Percentiles rank a stretch among this genome's conserved stretches.
phyloP scores from a whole-genome alignment of 2,797 vertebrate genomes.

The Melanotaenia parkinsoni region DNA sequence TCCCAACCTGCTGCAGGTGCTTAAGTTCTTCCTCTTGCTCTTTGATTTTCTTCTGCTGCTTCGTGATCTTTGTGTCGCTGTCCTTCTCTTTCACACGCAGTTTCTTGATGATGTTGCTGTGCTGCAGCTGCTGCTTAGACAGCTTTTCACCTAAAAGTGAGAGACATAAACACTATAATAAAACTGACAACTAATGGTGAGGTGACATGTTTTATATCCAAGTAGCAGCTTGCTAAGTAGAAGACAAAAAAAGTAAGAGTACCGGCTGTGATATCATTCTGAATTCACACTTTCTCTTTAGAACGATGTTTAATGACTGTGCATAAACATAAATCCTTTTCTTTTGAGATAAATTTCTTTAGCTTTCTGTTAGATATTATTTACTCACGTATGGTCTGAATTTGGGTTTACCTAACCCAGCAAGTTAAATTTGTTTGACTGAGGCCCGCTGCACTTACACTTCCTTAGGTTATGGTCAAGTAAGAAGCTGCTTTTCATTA shows the following conservation, averaged over 20 bases:
- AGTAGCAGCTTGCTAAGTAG: too few relatives aligned
- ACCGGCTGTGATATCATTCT: too few relatives aligned
- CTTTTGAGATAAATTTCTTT: neutral
- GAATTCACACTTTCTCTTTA: too few relatives aligned
- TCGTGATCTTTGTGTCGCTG: constrained; percentile 84
- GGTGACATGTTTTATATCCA: neutral
- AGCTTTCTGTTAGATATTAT: too few relatives aligned
- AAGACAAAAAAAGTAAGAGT: too few relatives aligned
- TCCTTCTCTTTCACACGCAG: constrained; percentile 96
- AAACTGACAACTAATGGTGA: neutral
- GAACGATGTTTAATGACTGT: too few relatives aligned
- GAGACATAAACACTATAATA: constrained; percentile 1
- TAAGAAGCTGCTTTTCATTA: neutral
- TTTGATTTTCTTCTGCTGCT: constrained; percentile 90
- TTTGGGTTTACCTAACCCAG: neutral
- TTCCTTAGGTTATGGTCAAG: accelerated
- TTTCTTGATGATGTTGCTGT: constrained; percentile 98
- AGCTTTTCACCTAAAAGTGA: constrained; percentile 91
- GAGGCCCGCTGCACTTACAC: neutral
- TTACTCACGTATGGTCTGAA: too few relatives aligned
- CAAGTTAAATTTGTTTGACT: neutral
- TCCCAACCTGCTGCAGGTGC: constrained; percentile 90
- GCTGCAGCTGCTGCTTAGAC: constrained; percentile 97
- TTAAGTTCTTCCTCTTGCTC: constrained; percentile 92
- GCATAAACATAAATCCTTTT: neutral